These are phyloP conservation scores for Zapus hudsonius DNA, from an alignment of 2,113 vertebrate species.

Conservation along the genomic window DNA sequence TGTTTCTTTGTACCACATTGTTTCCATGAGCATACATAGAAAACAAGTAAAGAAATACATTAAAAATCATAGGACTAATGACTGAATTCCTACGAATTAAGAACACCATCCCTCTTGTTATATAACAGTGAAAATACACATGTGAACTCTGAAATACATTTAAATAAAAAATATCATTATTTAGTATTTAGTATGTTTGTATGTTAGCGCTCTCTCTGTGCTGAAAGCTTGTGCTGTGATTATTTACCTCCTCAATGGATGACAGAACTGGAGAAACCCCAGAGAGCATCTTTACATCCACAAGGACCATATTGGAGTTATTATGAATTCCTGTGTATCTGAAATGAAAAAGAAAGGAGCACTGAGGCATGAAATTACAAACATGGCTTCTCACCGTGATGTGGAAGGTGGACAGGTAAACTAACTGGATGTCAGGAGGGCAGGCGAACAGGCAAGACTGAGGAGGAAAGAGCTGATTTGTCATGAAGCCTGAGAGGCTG, in stretches of 20 bases:
- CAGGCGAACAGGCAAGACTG: background rate
- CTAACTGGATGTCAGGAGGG: background rate
- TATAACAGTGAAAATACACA: background rate
- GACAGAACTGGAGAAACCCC: constrained; percentile 81
- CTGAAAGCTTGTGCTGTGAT: background rate
- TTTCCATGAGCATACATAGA: background rate
- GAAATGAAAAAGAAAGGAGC: constrained; percentile 10
- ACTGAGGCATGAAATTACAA: background rate
- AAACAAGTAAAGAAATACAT: constrained; percentile 17
- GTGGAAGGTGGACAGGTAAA: background rate
- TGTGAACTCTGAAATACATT: background rate
- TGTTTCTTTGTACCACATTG: background rate
- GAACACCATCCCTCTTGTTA: background rate
- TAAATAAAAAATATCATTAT: background rate
- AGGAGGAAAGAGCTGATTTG: background rate
- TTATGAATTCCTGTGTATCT: constrained; percentile 80
- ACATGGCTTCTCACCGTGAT: background rate
- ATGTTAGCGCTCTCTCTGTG: background rate
- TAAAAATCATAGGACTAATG: background rate
- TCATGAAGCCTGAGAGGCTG: too few species aligned
- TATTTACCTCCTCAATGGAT: constrained; percentile 81
- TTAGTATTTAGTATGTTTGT: too few species aligned
- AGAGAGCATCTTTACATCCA: constrained; percentile 86
- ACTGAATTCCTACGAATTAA: background rate
- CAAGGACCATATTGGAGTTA: constrained; percentile 81